Base-by-base conservation (phyloP, 1,140 invertebrate species). In the Drosophila watanabei region DNA sequence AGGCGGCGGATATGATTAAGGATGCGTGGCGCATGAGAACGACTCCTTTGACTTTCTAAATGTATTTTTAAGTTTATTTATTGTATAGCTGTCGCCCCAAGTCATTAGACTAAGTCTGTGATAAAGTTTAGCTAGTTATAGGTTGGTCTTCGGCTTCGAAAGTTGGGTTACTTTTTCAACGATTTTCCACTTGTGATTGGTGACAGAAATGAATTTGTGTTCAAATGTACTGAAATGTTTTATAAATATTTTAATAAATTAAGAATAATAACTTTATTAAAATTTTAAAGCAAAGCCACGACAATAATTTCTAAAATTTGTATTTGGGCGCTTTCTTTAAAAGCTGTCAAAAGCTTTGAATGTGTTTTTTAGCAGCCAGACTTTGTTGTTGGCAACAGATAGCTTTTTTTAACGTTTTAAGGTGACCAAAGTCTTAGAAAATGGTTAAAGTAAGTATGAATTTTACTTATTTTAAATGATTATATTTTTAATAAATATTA, bases 1-100 rank as follows among this genome's bases (percentile, higher is more conserved):
- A 95, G 79, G 95, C 94, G 0, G 88, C 95, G 1, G 86, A 95
- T 75, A 94, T 96, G 93, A 94, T 95, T 16, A 95, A 95, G 85
- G 86, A 94, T 88, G 93, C 94, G 71, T 95, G 95, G 94, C 92
- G 92, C 20, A 88, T 82, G 89, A 65, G 37, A 46, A 81, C 62
- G 3, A 33, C 46, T 3, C 51, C 18, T 28, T 46, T 79, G 41
- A 37, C 16, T 2, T 24, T 9, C 32, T 79, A 39, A 66, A 43
- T 16, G 1, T 37, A 18, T 11, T 2, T 2, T 20, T 45, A 39
- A 49, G 30, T 18, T 64, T 59, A 14, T 89, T 90, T 89, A 89
- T 86, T 89, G 4, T 51, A 58, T 43, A 81, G 56, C 39, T 56
- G 20, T 57, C n/a, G 4, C 46, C 43, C 37, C 37, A 20, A 83